phyloP scores from a whole-genome alignment of 2,797 vertebrate genomes.

The Acridotheres tristis region DNA sequence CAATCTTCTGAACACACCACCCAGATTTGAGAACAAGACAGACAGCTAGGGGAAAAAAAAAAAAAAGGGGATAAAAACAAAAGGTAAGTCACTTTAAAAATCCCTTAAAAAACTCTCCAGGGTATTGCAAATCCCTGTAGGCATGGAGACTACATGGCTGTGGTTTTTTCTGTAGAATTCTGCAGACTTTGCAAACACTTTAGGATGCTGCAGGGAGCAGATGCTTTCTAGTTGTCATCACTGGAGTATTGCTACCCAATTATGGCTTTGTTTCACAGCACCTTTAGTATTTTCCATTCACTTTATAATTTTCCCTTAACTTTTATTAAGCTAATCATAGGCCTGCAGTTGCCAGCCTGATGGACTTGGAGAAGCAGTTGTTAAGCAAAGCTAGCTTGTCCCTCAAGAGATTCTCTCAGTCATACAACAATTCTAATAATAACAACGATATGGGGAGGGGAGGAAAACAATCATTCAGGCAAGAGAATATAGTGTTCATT shows the following conservation, averaged over 20 bases:
- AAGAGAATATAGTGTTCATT: conserved; percentile 16
- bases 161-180: conserved; percentile 33
- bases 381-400: conserved; percentile 41
- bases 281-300: conserved; percentile 28
- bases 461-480: conserved; percentile 35
- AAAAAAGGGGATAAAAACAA: not conserved
- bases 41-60: not conserved
- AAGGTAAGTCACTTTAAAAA: conserved; percentile 6
- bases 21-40: not conserved
- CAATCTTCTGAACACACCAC: not conserved
- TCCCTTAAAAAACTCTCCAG: conserved; percentile 7
- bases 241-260: not conserved
- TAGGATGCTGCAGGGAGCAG: not conserved
- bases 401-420: conserved; percentile 11
- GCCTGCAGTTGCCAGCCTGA: conserved; percentile 8
- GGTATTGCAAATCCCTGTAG: conserved; percentile 38
- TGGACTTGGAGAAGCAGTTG: conserved; percentile 26
- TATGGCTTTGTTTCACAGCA: not conserved
- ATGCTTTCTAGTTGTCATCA: not conserved
- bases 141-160: not conserved
- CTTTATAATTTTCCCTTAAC: conserved; percentile 17
- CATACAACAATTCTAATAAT: conserved; percentile 42
- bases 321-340: conserved; percentile 33
- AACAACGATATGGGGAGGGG: not conserved
- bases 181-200: conserved; percentile 40